Evolutionary conservation across 2,888 invertebrate genomes (phyloP).

Genomic region (Griposia aprilina): DNA sequence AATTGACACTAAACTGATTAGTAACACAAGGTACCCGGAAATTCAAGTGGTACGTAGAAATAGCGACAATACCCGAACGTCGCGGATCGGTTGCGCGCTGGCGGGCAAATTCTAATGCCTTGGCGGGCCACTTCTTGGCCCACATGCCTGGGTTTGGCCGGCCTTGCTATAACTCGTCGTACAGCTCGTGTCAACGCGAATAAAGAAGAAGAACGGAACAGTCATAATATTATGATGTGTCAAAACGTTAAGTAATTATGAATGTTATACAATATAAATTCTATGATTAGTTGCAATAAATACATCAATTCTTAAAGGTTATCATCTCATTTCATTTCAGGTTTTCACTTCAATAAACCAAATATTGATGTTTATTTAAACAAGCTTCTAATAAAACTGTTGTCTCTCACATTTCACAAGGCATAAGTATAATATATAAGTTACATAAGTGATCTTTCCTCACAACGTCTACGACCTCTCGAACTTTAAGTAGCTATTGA

Average conservation of each 20-base stretch:
- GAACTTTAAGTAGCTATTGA: conserved; percentile 56
- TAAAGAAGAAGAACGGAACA: background rate
- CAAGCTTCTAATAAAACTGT: conserved; percentile 19
- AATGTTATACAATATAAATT: background rate
- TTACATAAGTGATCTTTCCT: conserved; percentile 64
- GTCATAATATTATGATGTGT: background rate
- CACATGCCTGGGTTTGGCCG: too few relatives aligned
- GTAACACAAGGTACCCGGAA: too few relatives aligned
- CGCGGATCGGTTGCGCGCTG: too few relatives aligned
- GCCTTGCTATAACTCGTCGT: background rate
- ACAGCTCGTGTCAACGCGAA: background rate
- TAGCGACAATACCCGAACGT: too few relatives aligned
- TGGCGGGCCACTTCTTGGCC: too few relatives aligned
- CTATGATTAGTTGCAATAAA: background rate
- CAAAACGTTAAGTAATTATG: background rate
- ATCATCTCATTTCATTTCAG: background rate
- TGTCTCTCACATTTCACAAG: conserved; percentile 51
- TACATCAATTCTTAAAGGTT: background rate
- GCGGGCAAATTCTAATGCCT: too few relatives aligned
- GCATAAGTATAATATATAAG: conserved; percentile 42
- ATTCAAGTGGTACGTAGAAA: too few relatives aligned
- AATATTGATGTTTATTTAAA: conserved; percentile 23
- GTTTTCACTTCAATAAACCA: conserved; percentile 3
- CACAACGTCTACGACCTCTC: conserved; percentile 59
- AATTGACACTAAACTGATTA: too few relatives aligned